phyloP scores from a whole-genome alignment of 1,140 invertebrate species.

The Bombyx mandarina region DNA sequence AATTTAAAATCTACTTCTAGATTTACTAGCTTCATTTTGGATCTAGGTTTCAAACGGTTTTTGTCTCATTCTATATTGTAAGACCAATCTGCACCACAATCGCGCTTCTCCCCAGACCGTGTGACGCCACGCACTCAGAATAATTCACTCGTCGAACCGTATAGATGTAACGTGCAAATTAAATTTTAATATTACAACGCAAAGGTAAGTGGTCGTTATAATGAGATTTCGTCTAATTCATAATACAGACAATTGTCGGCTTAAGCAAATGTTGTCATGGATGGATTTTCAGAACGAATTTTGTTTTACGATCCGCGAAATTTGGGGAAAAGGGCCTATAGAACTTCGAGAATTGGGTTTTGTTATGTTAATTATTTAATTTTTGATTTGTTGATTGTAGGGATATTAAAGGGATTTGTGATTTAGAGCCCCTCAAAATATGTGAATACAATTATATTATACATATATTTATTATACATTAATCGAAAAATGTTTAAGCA shows the following conservation, averaged over 20 bases:
- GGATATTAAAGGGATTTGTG: no score
- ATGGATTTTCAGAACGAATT: no score
- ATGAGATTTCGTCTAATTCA: conserved; percentile 10
- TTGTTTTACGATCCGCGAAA: no score
- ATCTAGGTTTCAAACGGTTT: background rate
- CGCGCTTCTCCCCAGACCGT: background rate
- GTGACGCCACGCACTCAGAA: conserved; percentile 13
- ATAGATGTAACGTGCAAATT: conserved; percentile 15
- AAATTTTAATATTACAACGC: conserved; percentile 22
- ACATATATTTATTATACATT: background rate
- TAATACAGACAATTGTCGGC: background rate
- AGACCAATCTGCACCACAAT: background rate
- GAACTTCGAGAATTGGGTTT: no score
- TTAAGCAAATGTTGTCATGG: no score
- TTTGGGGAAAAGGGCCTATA: no score
- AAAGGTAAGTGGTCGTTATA: conserved; percentile 3
- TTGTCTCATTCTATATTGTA: background rate
- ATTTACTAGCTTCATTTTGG: no score
- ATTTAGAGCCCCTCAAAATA: no score
- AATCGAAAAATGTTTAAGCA: background rate
- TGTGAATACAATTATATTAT: background rate
- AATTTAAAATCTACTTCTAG: no score
- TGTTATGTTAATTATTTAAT: no score
- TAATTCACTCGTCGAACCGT: conserved; percentile 11
- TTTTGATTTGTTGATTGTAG: no score